These are phyloP conservation scores for Pteropus alecto DNA, from an alignment of 2,113 vertebrate species.

Conservation along the genomic window DNA sequence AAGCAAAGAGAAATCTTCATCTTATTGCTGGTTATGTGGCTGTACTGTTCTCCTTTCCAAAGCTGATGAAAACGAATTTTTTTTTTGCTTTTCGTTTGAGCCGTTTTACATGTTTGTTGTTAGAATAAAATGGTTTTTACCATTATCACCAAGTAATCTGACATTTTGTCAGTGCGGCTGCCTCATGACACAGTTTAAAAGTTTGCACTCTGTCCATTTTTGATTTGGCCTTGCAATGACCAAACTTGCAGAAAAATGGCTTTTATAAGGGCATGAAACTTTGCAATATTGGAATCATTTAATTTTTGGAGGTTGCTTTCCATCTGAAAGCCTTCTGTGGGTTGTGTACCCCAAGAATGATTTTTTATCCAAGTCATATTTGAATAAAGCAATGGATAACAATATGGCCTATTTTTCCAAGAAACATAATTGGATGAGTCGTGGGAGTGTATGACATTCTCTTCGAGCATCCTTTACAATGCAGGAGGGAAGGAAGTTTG, in stretches of 20 bases:
- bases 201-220: conserved; percentile 48
- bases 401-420: conserved; percentile 50
- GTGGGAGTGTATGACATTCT: conserved; percentile 21
- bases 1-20: background rate
- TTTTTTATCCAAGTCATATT: conserved; percentile 73
- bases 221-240: conserved; percentile 36
- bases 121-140: conserved; percentile 28
- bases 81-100: background rate
- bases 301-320: conserved; percentile 63
- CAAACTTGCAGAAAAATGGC: conserved; percentile 71
- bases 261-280: conserved; percentile 54
- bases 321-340: conserved; percentile 55
- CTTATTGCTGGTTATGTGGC: background rate
- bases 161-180: conserved; percentile 39
- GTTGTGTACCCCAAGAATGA: conserved; percentile 66
- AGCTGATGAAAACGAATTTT: background rate
- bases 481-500: background rate
- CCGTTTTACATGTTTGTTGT: conserved; percentile 6
- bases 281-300: conserved; percentile 59
- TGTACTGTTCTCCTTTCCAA: background rate
- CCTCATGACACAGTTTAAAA: background rate
- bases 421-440: conserved; percentile 15
- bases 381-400: conserved; percentile 68
- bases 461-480: conserved; percentile 3
- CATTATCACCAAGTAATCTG: background rate